Base-by-base conservation (phyloP, 2,797 vertebrate genomes). In the Balearica regulorum region DNA sequence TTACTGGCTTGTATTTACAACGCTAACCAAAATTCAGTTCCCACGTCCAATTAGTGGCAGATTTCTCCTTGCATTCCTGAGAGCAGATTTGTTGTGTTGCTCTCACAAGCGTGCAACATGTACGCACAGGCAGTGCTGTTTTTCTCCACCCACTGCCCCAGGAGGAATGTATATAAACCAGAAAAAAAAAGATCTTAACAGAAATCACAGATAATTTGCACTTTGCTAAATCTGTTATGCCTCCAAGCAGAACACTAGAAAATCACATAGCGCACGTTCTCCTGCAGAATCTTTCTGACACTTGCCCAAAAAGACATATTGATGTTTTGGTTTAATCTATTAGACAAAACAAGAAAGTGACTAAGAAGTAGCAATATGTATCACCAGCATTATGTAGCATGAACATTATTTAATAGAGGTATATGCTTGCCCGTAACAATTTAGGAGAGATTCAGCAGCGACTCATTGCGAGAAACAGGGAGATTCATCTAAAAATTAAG, bases 31-130 rank as follows among this genome's bases (percentile, higher is more conserved):
- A 90, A 92, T 68, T 55, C 37, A 61, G 75, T 95, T 96, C 83
- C 86, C 91, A 87, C 15, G 0, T 89, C 81, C 71, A 80, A 9
- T 95, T 95, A 79, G 53, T 7, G 4, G 64, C 83, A 92, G 70
- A 87, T 92, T 94, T 89, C 73, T 79, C 44, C 48, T 33, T 75
- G 80, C 55, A 49, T 92, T 90, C 73, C 86, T 92, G 83, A 86
- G 83, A 94, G 75, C 92, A 85, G 71, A 84, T 92, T 68, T 90
- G 80, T 70, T 87, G 70, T 41, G 64, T 53, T 71, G 71, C 77
- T 89, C 86, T 92, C 91, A 89, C 86, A 72, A 73, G 60, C 22
- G 3, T 57, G 60, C 64, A 77, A 62, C 80, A 44, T 91, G 91
- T 71, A 72, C 0, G 0, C 71, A 65, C 79, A 77, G 64, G 76